Evolutionary conservation across 2,888 invertebrate genomes (phyloP).

Genomic region (Antheraea yamamai): DNA sequence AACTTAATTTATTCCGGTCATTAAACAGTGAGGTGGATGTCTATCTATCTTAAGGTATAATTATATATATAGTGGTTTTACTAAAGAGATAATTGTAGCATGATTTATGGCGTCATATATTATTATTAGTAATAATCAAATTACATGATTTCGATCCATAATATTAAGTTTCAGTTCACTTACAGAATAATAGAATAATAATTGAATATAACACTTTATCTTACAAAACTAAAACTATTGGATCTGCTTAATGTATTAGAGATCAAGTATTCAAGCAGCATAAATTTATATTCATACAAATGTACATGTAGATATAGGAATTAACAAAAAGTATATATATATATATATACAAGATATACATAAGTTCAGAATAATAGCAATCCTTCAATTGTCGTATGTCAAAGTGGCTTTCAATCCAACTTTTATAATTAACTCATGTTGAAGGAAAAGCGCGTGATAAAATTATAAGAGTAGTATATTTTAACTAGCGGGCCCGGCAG

Average conservation of each 20-base stretch:
- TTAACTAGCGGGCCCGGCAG: too few relatives aligned
- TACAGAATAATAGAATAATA: not conserved
- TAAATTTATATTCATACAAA: not conserved
- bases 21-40: conserved; percentile 13
- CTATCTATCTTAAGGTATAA: not conserved
- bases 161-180: not conserved
- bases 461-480: too few relatives aligned
- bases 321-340: too few relatives aligned
- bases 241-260: not conserved
- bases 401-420: too few relatives aligned
- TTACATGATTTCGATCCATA: not conserved
- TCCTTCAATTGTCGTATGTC: too few relatives aligned
- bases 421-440: too few relatives aligned
- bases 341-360: not conserved
- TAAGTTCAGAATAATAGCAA: not conserved
- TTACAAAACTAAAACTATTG: not conserved
- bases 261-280: not conserved
- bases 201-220: not conserved
- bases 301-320: not conserved
- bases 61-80: not conserved
- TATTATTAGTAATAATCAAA: not conserved
- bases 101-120: not conserved
- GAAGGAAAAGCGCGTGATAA: too few relatives aligned
- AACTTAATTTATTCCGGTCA: conserved; percentile 14
- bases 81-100: not conserved